Conservation (phyloP, 1,140 invertebrate species). For the Drosophila ananassae region DNA sequence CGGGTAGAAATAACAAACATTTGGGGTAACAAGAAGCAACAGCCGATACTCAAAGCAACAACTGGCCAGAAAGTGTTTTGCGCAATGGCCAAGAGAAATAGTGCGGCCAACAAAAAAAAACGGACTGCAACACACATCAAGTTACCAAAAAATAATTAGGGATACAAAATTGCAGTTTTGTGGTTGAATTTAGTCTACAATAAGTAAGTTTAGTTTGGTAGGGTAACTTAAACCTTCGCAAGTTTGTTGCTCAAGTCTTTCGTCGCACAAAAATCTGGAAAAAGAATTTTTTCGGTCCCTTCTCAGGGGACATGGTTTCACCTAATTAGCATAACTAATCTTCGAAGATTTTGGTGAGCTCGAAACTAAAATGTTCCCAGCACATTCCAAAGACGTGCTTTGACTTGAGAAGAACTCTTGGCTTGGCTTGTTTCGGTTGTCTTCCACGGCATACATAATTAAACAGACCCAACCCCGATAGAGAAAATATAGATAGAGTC, state of each 20-base stretch:
- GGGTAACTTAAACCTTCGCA: conserved; percentile 1
- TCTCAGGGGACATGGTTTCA: conserved; percentile 30
- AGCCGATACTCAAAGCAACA: conserved; percentile 9
- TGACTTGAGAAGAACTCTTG: conserved; percentile 54
- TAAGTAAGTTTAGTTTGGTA: conserved; percentile 20
- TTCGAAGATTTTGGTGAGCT: conserved; percentile 51
- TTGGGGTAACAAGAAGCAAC: conserved; percentile 22
- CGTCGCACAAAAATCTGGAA: conserved; percentile 27
- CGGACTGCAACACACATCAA: conserved; percentile 14
- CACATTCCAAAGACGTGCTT: conserved; percentile 64
- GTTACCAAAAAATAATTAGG: conserved; percentile 41
- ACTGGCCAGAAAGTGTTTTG: conserved; percentile 68
- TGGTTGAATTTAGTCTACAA: conserved; percentile 10
- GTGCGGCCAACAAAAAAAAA: conserved; percentile 14
- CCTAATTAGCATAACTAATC: conserved; percentile 71
- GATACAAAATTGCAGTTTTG: conserved; percentile 48
- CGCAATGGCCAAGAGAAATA: conserved; percentile 68
- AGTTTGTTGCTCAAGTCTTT: conserved; percentile 63
- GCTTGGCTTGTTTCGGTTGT: conserved; percentile 6
- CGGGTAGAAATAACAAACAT: conserved; percentile 63
- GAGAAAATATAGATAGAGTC: conserved; percentile 56
- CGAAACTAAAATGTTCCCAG: conserved; percentile 53
- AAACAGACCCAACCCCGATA: conserved; percentile 46
- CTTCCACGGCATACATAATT: conserved; percentile 71
- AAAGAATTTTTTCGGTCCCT: conserved; percentile 7